Conservation (phyloP, 2,888 invertebrate species). For the Cancer borealis region DNA sequence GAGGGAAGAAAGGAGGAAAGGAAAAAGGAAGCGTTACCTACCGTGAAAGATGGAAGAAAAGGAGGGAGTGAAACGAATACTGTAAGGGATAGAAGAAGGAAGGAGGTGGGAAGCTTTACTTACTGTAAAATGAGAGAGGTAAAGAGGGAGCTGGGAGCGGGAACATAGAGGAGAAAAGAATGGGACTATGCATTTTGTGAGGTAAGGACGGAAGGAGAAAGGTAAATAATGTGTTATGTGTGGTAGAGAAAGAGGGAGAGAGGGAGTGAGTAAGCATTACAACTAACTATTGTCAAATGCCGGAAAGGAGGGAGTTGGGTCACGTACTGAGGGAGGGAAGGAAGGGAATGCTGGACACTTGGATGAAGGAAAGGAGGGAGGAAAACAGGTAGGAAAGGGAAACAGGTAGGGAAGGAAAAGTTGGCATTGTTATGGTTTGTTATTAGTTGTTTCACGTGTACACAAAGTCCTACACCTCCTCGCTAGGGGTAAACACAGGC, state of each 20-base stretch:
- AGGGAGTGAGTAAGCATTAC: not conserved
- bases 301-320: not conserved
- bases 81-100: not conserved
- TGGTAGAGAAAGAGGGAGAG: not conserved
- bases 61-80: not conserved
- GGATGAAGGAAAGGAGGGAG: not conserved
- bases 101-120: not conserved
- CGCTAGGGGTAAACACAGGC: not conserved
- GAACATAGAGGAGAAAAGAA: not conserved
- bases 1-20: not conserved
- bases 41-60: not conserved
- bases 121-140: not conserved
- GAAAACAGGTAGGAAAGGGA: too few relatives aligned
- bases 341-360: not conserved
- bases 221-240: not conserved
- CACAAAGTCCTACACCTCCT: not conserved
- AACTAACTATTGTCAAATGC: not conserved
- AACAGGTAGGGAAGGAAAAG: not conserved
- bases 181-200: not conserved
- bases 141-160: not conserved
- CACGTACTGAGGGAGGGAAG: not conserved
- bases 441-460: not conserved
- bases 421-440: not conserved
- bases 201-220: too few relatives aligned
- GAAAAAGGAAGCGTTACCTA: not conserved